A percentile compares a stretch with the other conserved stretches of the same genome.
Evolutionary conservation across 2,797 vertebrate genomes (phyloP).

Genomic region (Spinus pinus): DNA sequence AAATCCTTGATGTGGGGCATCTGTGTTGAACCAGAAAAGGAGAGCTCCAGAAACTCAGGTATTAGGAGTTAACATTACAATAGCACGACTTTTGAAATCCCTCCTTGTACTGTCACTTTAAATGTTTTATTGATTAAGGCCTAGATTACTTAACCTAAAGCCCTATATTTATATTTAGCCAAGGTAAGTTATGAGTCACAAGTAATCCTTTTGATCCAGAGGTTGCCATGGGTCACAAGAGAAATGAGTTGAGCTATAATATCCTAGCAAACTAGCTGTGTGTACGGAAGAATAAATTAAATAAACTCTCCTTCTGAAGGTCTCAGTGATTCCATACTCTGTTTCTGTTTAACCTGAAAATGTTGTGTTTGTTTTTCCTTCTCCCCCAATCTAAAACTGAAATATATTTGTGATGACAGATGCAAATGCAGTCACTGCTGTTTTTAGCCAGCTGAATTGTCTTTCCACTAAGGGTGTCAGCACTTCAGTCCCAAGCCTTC

Average conservation of each 20-base stretch:
- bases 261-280: constrained; percentile 59
- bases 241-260: constrained; percentile 70
- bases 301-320: constrained; percentile 55
- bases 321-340: neutral
- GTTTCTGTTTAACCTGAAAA: constrained; percentile 67
- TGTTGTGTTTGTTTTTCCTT: constrained; percentile 37
- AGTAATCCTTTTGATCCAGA: constrained; percentile 71
- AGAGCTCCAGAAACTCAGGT: constrained; percentile 24
- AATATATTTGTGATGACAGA: constrained; percentile 51
- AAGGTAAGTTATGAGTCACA: constrained; percentile 71
- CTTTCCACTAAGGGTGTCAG: constrained; percentile 7
- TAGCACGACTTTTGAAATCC: constrained; percentile 31
- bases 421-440: neutral
- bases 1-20: constrained; percentile 13
- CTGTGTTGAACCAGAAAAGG: neutral
- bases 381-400: neutral
- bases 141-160: constrained; percentile 71
- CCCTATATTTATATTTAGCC: constrained; percentile 69
- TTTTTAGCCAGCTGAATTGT: constrained; percentile 24
- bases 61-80: constrained; percentile 35
- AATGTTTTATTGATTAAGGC: constrained; percentile 71
- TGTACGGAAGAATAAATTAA: constrained; percentile 67
- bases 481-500: neutral
- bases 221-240: constrained; percentile 68
- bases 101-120: constrained; percentile 65